Percentiles rank a stretch among this genome's conserved stretches.
These are phyloP conservation scores for Platyrinchus mystaceus DNA, from an alignment of 2,797 vertebrate genomes.

Conservation along the genomic window DNA sequence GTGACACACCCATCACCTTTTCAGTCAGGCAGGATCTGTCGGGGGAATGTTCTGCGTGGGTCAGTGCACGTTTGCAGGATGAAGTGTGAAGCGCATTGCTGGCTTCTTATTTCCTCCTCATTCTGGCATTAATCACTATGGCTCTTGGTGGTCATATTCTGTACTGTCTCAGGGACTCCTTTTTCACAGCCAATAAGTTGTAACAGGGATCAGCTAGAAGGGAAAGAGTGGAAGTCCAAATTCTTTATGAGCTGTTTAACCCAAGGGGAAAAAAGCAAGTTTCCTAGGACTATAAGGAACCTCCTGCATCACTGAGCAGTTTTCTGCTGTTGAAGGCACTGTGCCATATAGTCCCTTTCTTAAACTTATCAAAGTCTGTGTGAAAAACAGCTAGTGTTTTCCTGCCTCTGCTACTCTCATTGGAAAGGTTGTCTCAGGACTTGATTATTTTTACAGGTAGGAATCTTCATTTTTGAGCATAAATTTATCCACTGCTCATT, in stretches of 20 bases:
- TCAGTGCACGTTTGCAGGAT: neutral
- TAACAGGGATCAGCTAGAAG: conserved; percentile 45
- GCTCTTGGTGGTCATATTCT: conserved; percentile 37
- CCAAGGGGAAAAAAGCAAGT: neutral
- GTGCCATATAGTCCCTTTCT: neutral
- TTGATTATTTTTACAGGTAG: neutral
- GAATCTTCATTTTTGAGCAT: neutral
- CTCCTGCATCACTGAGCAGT: neutral
- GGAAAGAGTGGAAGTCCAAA: conserved; percentile 23
- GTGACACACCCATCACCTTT: neutral
- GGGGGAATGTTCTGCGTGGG: neutral
- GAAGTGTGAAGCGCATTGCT: neutral
- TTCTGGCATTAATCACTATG: conserved; percentile 18
- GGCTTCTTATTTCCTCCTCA: conserved; percentile 29
- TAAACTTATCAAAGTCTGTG: neutral
- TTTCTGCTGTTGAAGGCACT: conserved; percentile 10
- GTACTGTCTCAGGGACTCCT: conserved; percentile 30
- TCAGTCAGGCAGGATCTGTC: neutral
- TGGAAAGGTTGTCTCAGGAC: neutral
- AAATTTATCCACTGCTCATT: neutral
- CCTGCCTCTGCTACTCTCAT: neutral
- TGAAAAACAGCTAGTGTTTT: neutral
- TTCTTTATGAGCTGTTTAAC: conserved; percentile 58
- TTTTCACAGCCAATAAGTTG: conserved; percentile 57
- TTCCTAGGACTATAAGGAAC: neutral